These are phyloP conservation scores for Colostygia pectinataria DNA, from an alignment of 2,888 invertebrate genomes.

Conservation along the genomic window DNA sequence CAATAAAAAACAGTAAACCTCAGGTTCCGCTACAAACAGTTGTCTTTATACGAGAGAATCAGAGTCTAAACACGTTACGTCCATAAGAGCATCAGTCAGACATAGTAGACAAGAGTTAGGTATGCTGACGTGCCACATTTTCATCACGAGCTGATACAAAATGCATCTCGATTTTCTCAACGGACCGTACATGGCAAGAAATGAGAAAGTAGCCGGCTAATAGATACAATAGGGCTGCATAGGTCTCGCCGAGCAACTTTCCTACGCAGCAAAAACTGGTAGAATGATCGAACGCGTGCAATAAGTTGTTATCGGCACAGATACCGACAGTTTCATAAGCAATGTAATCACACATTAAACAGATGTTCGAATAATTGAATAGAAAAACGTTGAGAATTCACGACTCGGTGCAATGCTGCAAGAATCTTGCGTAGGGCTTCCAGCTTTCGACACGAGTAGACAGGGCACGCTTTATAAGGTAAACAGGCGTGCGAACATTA, in stretches of 20 bases:
- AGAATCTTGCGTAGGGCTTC: constrained; percentile 35
- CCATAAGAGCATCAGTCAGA: constrained; percentile 38
- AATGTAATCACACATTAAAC: constrained; percentile 65
- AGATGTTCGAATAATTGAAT: constrained; percentile 54
- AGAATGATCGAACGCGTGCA: constrained; percentile 59
- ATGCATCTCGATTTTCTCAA: constrained; percentile 76
- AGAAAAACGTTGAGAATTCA: constrained; percentile 51
- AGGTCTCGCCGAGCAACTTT: constrained; percentile 72
- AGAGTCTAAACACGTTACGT: neutral
- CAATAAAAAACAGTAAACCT: too few relatives aligned
- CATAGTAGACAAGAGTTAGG: constrained; percentile 42
- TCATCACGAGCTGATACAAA: constrained; percentile 61
- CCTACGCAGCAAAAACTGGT: constrained; percentile 70
- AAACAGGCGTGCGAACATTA: constrained; percentile 64
- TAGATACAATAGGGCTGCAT: constrained; percentile 81
- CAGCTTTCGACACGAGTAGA: constrained; percentile 65
- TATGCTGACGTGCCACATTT: constrained; percentile 54
- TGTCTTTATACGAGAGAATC: too few relatives aligned
- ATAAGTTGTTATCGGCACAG: constrained; percentile 49
- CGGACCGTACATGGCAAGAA: constrained; percentile 77
- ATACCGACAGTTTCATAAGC: constrained; percentile 64
- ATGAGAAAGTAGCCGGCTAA: constrained; percentile 78
- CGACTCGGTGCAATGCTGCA: constrained; percentile 45
- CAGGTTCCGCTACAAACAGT: too few relatives aligned
- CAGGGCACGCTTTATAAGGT: constrained; percentile 61